These are phyloP conservation scores for Misgurnus anguillicaudatus DNA, from an alignment of 2,113 vertebrate species.

Conservation along the genomic window DNA sequence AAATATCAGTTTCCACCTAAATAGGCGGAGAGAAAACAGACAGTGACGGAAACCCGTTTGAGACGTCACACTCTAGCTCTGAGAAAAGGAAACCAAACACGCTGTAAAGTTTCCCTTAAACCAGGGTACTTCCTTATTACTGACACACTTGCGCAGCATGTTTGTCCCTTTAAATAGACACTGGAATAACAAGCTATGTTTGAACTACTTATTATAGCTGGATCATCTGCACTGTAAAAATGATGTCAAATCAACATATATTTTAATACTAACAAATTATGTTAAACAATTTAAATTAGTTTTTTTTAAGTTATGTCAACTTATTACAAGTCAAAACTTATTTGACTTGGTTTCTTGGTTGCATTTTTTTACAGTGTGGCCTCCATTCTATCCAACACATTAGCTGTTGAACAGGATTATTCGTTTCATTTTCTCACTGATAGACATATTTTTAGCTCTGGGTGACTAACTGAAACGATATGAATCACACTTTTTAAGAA, in stretches of 20 bases:
- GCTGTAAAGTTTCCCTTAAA: slow-evolving; percentile 65
- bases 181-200: neutral
- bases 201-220: neutral
- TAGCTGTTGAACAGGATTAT: neutral
- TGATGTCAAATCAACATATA: no score
- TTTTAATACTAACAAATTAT: no score
- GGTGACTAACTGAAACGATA: slow-evolving; percentile 3
- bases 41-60: slow-evolving; percentile 60
- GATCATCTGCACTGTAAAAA: neutral
- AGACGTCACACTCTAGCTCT: slow-evolving; percentile 31
- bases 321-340: no score
- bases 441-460: neutral
- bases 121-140: slow-evolving; percentile 66
- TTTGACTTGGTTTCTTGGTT: no score
- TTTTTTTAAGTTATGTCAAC: no score
- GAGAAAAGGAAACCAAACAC: slow-evolving; percentile 66
- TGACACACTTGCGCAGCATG: slow-evolving; percentile 29
- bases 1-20: slow-evolving; percentile 45
- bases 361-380: no score
- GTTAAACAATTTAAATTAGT: no score
- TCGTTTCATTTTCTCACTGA: neutral
- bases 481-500: slow-evolving; percentile 1
- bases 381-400: neutral
- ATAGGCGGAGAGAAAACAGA: slow-evolving; percentile 2
- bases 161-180: slow-evolving; percentile 44